Evolutionary conservation across 2,888 invertebrate genomes (phyloP), one percentile per base, ranked within the genome.

Genomic region (Podabrus alpinus): DNA sequence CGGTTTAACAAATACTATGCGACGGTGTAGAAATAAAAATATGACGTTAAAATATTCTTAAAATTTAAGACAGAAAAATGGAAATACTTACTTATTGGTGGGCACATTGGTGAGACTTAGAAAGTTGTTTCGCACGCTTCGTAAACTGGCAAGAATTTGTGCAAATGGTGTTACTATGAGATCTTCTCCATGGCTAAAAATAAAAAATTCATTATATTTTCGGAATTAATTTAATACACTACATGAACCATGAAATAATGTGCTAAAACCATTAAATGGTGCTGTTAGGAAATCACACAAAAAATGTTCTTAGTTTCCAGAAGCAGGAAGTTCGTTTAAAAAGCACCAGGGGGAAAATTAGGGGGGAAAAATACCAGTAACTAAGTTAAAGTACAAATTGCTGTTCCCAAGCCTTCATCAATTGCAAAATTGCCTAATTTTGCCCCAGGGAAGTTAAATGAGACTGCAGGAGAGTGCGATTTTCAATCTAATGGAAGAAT

Each of bases 151-250:
- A 90, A 99, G 92, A 89, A 99, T 97, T 92, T 99, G 99, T 89
- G 99, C 99, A 91, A 99, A 99, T 85, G 99, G 99, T 84, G 99
- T 99, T 88, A 99, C 99, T 87, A 99, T 99, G 90, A 99, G 93
- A 90, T 99, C 99, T 91, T 99, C 99, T 87, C 98, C 98, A 92
- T 99, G 98, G 90, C 97, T 86, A 85, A 66, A 87, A 77, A 81
- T 78, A 75, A 80, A 79, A 80, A 76, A 7, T 7, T 5, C 80
- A 80, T 79, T 71, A n/a, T n/a, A n/a, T n/a, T n/a, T n/a, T n/a
- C n/a, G n/a, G n/a, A n/a, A n/a, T n/a, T n/a, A n/a, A n/a, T n/a
- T n/a, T n/a, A n/a, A n/a, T n/a, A n/a, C n/a, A n/a, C n/a, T n/a
- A n/a, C n/a, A n/a, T n/a, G n/a, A n/a, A n/a, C n/a, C n/a, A n/a